A percentile compares a stretch with the other conserved stretches of the same genome.
Evolutionary conservation across 1,140 invertebrate species (phyloP).

Genomic region (Gonioctena quinquepunctata): DNA sequence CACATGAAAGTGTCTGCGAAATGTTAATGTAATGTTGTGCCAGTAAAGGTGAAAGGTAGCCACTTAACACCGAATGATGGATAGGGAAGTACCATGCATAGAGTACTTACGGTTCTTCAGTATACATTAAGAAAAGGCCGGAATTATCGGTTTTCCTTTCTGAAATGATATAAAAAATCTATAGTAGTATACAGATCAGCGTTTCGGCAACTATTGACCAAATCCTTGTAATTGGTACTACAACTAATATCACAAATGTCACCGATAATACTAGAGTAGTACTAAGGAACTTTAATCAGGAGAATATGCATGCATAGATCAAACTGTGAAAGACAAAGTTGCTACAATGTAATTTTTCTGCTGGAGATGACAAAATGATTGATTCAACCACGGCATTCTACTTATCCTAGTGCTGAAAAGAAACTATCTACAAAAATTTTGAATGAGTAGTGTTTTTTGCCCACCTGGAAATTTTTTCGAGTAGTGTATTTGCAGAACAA

Average conservation of each 20-base stretch:
- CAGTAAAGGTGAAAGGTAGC: background rate
- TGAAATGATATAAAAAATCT: slow-evolving; percentile 27
- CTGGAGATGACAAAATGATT: too few species aligned
- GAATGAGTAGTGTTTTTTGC: slow-evolving; percentile 22
- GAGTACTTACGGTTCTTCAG: slow-evolving; percentile 67
- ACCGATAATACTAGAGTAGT: too few species aligned
- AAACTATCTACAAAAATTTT: background rate
- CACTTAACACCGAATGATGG: slow-evolving; percentile 3
- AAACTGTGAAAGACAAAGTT: too few species aligned
- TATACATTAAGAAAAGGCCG: slow-evolving; percentile 79
- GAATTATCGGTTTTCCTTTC: slow-evolving; percentile 68
- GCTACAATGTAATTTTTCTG: too few species aligned
- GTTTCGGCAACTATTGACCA: too few species aligned
- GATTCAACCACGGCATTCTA: too few species aligned
- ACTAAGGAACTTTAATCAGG: too few species aligned
- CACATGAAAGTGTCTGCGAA: slow-evolving; percentile 6
- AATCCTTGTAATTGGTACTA: too few species aligned
- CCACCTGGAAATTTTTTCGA: slow-evolving; percentile 72
- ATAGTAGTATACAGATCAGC: too few species aligned
- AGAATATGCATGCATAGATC: too few species aligned
- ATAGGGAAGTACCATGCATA: slow-evolving; percentile 5
- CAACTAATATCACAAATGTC: too few species aligned
- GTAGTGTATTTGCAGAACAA: slow-evolving; percentile 95
- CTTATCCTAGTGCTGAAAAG: too few species aligned
- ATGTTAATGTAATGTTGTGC: background rate